phyloP scores from a whole-genome alignment of 2,888 invertebrate species.

The Athetis lepigone region DNA sequence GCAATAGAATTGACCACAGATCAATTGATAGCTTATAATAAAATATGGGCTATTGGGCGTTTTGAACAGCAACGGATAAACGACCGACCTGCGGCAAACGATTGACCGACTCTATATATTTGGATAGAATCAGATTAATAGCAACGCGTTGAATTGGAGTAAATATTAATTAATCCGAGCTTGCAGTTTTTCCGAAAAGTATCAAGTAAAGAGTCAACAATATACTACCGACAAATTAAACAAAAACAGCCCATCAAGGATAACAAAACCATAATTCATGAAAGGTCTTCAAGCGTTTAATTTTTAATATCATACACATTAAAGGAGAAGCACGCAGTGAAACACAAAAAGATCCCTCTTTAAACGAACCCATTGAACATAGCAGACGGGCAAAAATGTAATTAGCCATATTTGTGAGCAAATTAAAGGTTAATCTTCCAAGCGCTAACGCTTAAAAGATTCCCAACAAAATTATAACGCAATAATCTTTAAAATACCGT shows the following conservation, averaged over 20 bases:
- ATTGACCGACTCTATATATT: slow-evolving; percentile 48
- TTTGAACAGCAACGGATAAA: slow-evolving; percentile 47
- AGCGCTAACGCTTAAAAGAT: slow-evolving; percentile 2
- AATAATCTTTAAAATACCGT: slow-evolving; percentile 27
- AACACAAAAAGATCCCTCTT: neutral
- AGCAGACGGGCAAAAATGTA: neutral
- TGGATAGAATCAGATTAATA: slow-evolving; percentile 46
- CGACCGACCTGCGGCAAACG: slow-evolving; percentile 44
- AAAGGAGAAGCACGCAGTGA: neutral
- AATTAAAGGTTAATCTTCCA: slow-evolving; percentile 25
- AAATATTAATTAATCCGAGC: no score
- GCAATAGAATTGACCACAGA: slow-evolving; percentile 45
- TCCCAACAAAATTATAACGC: slow-evolving; percentile 17
- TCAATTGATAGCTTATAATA: slow-evolving; percentile 62
- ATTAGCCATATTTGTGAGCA: slow-evolving; percentile 11
- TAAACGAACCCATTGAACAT: neutral
- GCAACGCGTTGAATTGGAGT: slow-evolving; percentile 18
- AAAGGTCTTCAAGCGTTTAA: no score
- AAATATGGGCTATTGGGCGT: slow-evolving; percentile 43
- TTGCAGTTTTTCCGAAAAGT: no score
- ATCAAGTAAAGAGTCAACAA: no score
- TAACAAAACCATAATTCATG: neutral
- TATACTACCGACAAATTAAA: no score
- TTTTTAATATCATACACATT: neutral
- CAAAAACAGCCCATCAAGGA: neutral